These are phyloP conservation scores for Eubasilissa regina DNA, from an alignment of 1,140 invertebrate species.

Conservation along the genomic window DNA sequence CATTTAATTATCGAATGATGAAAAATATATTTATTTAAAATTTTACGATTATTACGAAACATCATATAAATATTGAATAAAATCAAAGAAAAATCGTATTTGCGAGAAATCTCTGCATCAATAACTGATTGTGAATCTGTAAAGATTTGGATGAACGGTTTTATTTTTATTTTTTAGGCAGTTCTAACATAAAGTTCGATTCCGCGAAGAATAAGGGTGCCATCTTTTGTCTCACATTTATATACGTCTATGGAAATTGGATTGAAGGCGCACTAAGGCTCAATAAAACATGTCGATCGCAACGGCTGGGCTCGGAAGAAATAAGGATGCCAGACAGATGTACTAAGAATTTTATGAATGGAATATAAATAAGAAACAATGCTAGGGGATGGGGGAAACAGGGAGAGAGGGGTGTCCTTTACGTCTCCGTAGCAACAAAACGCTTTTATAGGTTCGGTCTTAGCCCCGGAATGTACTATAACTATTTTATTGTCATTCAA, in stretches of 20 bases:
- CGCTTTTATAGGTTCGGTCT: constrained; percentile 12
- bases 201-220: constrained; percentile 9
- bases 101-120: too few relatives aligned
- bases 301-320: constrained; percentile 11
- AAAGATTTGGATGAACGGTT: too few relatives aligned
- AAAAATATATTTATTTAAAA: too few relatives aligned
- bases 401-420: neutral
- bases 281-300: constrained; percentile 38
- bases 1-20: too few relatives aligned
- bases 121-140: too few relatives aligned
- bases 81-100: too few relatives aligned
- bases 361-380: constrained; percentile 16
- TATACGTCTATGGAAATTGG: constrained; percentile 38
- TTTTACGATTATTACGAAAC: too few relatives aligned
- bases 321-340: constrained; percentile 26
- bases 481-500: constrained; percentile 37
- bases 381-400: neutral
- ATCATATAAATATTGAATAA: too few relatives aligned
- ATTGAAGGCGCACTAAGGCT: constrained; percentile 33
- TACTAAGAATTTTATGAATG: constrained; percentile 33
- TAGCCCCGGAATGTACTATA: neutral
- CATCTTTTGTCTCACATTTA: constrained; percentile 33
- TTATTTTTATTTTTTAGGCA: neutral
- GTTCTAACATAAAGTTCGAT: constrained; percentile 8
- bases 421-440: constrained; percentile 14